These are phyloP conservation scores for Tautogolabrus adspersus DNA, from an alignment of 2,113 vertebrate genomes.

Conservation along the genomic window DNA sequence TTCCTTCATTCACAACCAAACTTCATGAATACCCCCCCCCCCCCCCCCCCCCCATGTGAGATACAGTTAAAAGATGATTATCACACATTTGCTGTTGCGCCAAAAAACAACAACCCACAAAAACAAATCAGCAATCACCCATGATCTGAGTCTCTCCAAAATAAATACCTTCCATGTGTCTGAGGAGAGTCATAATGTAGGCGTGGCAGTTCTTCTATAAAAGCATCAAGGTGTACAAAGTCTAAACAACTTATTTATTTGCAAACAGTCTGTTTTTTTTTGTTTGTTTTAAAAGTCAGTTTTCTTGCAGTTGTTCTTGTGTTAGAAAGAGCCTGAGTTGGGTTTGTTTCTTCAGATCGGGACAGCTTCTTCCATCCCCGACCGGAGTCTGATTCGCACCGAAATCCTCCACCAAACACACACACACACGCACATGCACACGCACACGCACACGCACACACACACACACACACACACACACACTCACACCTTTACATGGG, in stretches of 20 bases:
- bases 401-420: conserved; percentile 75
- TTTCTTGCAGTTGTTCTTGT: conserved; percentile 84
- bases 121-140: conserved; percentile 68
- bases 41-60: conserved; percentile 84
- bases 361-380: conserved; percentile 85
- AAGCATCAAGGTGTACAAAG: conserved; percentile 84
- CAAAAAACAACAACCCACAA: conserved; percentile 43
- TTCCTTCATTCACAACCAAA: conserved; percentile 77
- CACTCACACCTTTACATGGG: conserved; percentile 91
- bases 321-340: conserved; percentile 99
- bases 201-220: conserved; percentile 84
- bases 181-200: conserved; percentile 80
- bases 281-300: conserved; percentile 28
- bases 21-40: conserved; percentile 86
- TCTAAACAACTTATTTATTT: conserved; percentile 75
- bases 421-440: conserved; percentile 80
- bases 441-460: conserved; percentile 76
- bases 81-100: conserved; percentile 82
- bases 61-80: conserved; percentile 87
- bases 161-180: conserved; percentile 78
- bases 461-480: conserved; percentile 76
- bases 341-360: conserved; percentile 89
- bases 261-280: conserved; percentile 50
- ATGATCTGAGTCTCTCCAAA: conserved; percentile 80
- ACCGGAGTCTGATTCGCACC: conserved; percentile 89